Evolutionary conservation across 2,113 vertebrate genomes (phyloP), one percentile per base, ranked within the genome.

Genomic region (Brienomyrus longianalis): DNA sequence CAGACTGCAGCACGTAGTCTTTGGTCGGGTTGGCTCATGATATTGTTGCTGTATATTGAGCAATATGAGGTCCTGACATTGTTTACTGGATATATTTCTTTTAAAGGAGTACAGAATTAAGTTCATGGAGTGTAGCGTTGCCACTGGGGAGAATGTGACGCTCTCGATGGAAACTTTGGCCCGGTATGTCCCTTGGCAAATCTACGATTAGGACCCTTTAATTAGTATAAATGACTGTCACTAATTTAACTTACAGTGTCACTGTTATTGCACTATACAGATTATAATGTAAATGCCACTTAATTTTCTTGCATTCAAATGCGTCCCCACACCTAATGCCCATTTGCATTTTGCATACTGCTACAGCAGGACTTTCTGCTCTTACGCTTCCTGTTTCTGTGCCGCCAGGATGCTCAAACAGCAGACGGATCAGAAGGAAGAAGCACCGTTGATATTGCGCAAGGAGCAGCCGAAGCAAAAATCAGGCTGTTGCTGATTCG

Each of bases 81-180:
- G 27, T 31, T 77, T 39, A 31, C 70, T 77, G 70, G 31, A 5
- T 48, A 23, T 48, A 7, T 47, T 23, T 15, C 39, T 84, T 84
- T 84, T 43, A 47, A 48, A 99, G 98, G 97, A 98, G 89, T 95
- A 96, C 89, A 95, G 95, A 47, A 93, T 97, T 87, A 89, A 92
- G 87, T 99, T 99, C 88, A 95, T 94, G 0, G 98, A 99, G 93
- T 99, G 98, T 92, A 99, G 98, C 0, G 98, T 97, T 62, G 95
- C 95, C 85, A 97, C 97, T 0, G 98, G 98, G 9, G 95, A 97
- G 92, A 98, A 99, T 0, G 95, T 99, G 91, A 91, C 92, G 0
- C 93, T 97, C 89, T 95, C 96, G 85, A 89, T 99, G 93, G 93
- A 95, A 92, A 94, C 90, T 74, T 92, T 99, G 45, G 94, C 95